Evolutionary conservation across 2,888 invertebrate species (phyloP), one percentile per base, ranked within the genome.

Genomic region (Nasonia oneida): DNA sequence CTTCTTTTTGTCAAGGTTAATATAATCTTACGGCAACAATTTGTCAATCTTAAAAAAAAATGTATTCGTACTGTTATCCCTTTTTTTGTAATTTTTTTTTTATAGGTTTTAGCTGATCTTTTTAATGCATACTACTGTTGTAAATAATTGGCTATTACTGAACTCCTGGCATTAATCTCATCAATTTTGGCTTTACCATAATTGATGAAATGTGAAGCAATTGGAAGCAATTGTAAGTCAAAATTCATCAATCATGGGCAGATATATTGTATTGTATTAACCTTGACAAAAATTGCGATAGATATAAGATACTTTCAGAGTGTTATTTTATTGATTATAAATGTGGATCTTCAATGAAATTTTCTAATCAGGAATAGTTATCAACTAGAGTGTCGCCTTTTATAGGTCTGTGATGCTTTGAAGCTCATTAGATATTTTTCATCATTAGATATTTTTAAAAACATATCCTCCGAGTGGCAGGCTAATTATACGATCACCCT

Each of bases 391-490:
- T 74, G 73, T 87, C 86, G 86, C 87, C 86, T 86, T 84, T 85
- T 70, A 84, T 39, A 83, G 80, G 83, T 84, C 84, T 87, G 86
- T 86, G 86, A 87, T 87, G 84, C 73, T 86, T 84, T 79, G 83
- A 70, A 83, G 74, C 77, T 87, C 79, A 83, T 74, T 87, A 81
- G 74, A 80, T 86, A 84, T 87, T 86, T 85, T 86, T 83, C 84
- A 86, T 87, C 79, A 83, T 73, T 87, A 81, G 73, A 80, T 86
- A 84, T 87, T 86, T 85, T 86, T 85, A 81, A 84, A 87, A 84
- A 86, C 87, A 87, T 87, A 86, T 87, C 86, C 83, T 85, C 73
- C 80, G 75, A 87, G 76, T 84, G 80, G 76, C 80, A 86, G 77
- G 80, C 67, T 87, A 85, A 85, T 83, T 85, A 85, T 79, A 82